phyloP scores from a whole-genome alignment of 2,888 invertebrate genomes.

The Malthinus flaveolus region DNA sequence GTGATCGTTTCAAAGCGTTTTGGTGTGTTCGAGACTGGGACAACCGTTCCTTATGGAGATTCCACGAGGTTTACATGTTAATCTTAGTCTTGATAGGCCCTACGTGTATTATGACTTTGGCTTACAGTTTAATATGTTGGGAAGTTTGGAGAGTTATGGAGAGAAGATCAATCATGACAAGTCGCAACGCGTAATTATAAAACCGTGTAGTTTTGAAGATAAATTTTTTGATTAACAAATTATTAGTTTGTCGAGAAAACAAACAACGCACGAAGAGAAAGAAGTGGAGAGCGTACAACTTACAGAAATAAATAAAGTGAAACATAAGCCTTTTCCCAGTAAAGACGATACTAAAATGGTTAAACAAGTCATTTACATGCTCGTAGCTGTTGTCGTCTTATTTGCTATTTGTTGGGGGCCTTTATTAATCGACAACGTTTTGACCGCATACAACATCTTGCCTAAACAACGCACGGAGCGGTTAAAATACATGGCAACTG shows the following conservation, averaged over 20 bases:
- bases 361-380: slow-evolving; percentile 72
- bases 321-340: slow-evolving; percentile 14
- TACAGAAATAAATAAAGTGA: slow-evolving; percentile 19
- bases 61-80: slow-evolving; percentile 68
- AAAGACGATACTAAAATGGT: slow-evolving; percentile 46
- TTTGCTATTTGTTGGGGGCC: slow-evolving; percentile 74
- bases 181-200: slow-evolving; percentile 56
- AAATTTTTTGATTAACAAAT: background rate
- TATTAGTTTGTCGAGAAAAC: slow-evolving; percentile 27
- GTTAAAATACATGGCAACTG: slow-evolving; percentile 63
- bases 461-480: slow-evolving; percentile 57
- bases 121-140: slow-evolving; percentile 67
- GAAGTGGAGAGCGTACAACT: slow-evolving; percentile 31
- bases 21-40: slow-evolving; percentile 65
- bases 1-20: slow-evolving; percentile 50
- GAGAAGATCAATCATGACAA: slow-evolving; percentile 62
- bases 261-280: slow-evolving; percentile 23
- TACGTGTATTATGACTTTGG: slow-evolving; percentile 65
- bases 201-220: background rate
- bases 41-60: slow-evolving; percentile 54
- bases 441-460: slow-evolving; percentile 64
- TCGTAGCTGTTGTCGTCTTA: slow-evolving; percentile 68
- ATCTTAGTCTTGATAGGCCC: slow-evolving; percentile 65
- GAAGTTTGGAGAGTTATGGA: slow-evolving; percentile 68
- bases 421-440: slow-evolving; percentile 65